Conservation (phyloP, 2,113 vertebrate species). For the Naja naja region DNA sequence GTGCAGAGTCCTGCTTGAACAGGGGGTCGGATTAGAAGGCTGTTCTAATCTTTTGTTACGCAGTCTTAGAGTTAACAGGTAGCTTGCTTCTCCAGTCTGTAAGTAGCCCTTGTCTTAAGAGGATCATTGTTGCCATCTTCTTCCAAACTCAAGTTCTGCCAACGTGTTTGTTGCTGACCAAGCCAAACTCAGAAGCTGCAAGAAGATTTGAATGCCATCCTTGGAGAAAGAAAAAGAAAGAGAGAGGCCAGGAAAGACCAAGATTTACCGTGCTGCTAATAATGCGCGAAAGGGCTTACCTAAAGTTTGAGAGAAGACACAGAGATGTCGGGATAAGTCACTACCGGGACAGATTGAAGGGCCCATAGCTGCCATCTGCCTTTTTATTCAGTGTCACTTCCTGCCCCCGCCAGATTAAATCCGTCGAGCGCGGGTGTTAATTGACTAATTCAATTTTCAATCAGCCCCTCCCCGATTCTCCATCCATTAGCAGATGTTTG, state of each 20-base stretch:
- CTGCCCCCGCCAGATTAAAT: not conserved
- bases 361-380: no score
- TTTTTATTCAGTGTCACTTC: conserved; percentile 8
- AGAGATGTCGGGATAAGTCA: not conserved
- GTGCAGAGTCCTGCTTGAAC: no score
- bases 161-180: not conserved
- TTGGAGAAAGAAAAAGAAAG: no score
- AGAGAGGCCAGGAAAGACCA: not conserved
- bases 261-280: not conserved
- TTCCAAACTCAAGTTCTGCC: no score
- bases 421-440: not conserved
- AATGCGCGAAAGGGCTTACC: not conserved
- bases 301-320: not conserved
- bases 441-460: not conserved
- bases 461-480: not conserved
- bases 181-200: not conserved
- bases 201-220: no score
- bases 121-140: not conserved
- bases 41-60: no score
- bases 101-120: no score
- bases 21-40: no score
- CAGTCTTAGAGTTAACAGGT: no score
- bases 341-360: not conserved
- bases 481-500: not conserved
- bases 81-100: no score